Evolutionary conservation across 2,113 vertebrate species (phyloP).

Genomic region (Passer domesticus): DNA sequence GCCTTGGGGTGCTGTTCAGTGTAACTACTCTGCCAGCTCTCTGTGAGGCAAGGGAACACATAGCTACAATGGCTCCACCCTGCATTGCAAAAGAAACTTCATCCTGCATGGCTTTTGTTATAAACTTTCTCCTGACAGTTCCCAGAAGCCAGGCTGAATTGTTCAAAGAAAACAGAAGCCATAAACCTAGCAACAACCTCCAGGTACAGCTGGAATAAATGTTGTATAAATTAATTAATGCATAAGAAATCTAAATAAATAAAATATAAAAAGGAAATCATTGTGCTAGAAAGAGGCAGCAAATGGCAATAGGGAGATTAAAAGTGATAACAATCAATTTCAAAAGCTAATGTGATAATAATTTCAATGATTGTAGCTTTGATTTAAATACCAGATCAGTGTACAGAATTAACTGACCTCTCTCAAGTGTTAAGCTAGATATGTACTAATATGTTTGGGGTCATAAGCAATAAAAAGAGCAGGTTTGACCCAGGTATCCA

Average conservation of each 20-base stretch:
- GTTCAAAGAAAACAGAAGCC: neutral
- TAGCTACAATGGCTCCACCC: neutral
- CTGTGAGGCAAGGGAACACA: neutral
- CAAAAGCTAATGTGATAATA: neutral
- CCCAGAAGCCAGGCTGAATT: neutral
- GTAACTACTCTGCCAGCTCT: neutral
- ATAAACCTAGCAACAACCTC: neutral
- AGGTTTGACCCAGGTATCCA: neutral
- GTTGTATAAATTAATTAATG: neutral
- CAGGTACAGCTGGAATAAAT: neutral
- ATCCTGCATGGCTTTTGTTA: neutral
- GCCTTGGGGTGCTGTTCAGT: neutral
- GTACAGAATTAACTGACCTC: neutral
- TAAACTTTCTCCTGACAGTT: neutral
- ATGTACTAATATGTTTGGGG: neutral
- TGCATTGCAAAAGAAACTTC: neutral
- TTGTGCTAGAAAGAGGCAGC: neutral
- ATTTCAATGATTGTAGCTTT: neutral
- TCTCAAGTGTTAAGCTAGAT: neutral
- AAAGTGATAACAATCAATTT: neutral
- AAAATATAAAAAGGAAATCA: neutral
- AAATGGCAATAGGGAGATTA: neutral
- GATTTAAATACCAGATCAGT: neutral
- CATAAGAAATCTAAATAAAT: neutral
- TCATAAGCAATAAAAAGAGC: neutral